phyloP scores from a whole-genome alignment of 2,113 vertebrate genomes.

The Carollia perspicillata region DNA sequence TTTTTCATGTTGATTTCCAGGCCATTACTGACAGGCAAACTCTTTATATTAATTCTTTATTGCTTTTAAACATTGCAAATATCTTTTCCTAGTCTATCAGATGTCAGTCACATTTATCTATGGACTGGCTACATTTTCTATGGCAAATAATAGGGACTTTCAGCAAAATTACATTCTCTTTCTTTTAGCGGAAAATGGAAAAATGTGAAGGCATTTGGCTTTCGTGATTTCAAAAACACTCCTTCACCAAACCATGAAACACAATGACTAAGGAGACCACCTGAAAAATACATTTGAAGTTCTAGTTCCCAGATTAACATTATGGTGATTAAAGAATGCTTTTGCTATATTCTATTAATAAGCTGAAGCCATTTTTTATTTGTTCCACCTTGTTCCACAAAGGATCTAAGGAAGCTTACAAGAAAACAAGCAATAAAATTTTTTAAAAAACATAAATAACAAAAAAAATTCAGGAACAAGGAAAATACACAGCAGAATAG shows the following conservation, averaged over 20 bases:
- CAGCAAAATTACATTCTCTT: not conserved
- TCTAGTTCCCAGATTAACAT: constrained; percentile 34
- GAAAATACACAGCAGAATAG: constrained; percentile 64
- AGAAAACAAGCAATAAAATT: constrained; percentile 75
- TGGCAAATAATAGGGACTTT: not conserved
- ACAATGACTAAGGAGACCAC: constrained; percentile 8
- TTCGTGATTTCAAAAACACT: constrained; percentile 52
- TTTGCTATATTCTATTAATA: constrained; percentile 67
- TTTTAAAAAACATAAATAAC: constrained; percentile 58
- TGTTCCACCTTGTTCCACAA: constrained; percentile 59
- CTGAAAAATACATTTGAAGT: constrained; percentile 47
- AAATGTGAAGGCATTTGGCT: not conserved
- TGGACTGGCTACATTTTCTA: constrained; percentile 38
- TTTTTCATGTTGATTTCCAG: not conserved
- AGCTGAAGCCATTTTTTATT: constrained; percentile 57
- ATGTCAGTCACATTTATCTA: constrained; percentile 19
- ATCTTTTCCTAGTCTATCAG: not conserved
- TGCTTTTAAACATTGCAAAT: constrained; percentile 31
- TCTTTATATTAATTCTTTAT: constrained; percentile 20
- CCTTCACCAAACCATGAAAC: constrained; percentile 30
- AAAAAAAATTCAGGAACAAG: constrained; percentile 64
- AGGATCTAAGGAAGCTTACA: constrained; percentile 58
- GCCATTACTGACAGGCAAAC: not conserved
- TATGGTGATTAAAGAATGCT: constrained; percentile 45
- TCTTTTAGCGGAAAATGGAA: constrained; percentile 11